phyloP scores from a whole-genome alignment of 2,888 invertebrate species.

The Eledona agricola region DNA sequence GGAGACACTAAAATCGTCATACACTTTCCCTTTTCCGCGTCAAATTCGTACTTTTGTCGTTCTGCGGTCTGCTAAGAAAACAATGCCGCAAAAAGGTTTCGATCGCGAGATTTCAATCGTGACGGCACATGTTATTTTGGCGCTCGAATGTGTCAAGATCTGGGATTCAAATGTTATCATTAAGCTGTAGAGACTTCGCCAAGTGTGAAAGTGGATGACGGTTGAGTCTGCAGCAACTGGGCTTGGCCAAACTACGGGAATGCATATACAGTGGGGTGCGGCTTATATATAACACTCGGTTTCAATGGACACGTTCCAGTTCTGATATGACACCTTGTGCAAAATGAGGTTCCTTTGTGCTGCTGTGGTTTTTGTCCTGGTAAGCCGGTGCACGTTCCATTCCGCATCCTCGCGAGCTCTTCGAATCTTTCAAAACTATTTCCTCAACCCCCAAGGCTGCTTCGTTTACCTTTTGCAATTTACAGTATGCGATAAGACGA shows the following conservation, averaged over 20 bases:
- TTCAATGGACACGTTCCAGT: conserved; percentile 26
- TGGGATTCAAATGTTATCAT: neutral
- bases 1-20: conserved; percentile 21
- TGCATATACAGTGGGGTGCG: conserved; percentile 47
- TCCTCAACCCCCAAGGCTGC: no score
- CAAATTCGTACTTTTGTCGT: conserved; percentile 24
- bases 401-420: no score
- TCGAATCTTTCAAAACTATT: no score
- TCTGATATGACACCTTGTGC: conserved; percentile 24
- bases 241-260: conserved; percentile 34
- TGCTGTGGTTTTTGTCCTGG: conserved; percentile 10
- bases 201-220: conserved; percentile 36
- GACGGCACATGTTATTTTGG: no score
- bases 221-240: conserved; percentile 30
- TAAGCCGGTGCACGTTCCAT: conserved; percentile 23
- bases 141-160: conserved; percentile 12
- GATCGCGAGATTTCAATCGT: conserved; percentile 1
- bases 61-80: conserved; percentile 8
- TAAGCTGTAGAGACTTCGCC: conserved; percentile 5
- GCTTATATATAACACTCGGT: conserved; percentile 40
- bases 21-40: conserved; percentile 18
- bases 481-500: no score
- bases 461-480: no score
- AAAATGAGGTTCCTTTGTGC: conserved; percentile 17
- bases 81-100: conserved; percentile 8